These are phyloP conservation scores for Pheucticus melanocephalus DNA, from an alignment of 2,113 vertebrate genomes.

Conservation along the genomic window DNA sequence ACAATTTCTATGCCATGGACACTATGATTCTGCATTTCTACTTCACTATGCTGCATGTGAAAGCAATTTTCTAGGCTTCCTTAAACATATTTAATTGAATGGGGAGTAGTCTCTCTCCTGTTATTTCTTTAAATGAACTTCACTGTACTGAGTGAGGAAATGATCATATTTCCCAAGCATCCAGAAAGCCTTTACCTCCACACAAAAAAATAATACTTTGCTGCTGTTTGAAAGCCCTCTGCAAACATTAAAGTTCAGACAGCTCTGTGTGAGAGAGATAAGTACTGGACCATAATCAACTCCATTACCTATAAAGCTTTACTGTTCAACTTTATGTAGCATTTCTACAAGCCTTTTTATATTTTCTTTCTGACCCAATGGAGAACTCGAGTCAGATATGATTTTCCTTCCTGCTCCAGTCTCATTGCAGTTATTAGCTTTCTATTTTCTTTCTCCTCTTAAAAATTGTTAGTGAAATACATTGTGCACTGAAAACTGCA, in stretches of 20 bases:
- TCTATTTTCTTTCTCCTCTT: neutral
- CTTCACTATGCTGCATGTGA: neutral
- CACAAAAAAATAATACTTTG: neutral
- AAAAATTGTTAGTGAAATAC: neutral
- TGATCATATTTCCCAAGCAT: neutral
- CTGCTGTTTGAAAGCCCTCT: neutral
- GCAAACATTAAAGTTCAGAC: constrained; percentile 2
- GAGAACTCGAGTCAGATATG: neutral
- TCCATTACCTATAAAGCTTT: neutral
- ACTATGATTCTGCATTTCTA: neutral
- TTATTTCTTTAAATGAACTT: neutral
- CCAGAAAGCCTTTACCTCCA: neutral
- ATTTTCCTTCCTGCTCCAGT: neutral
- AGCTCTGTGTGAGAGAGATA: neutral
- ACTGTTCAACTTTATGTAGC: neutral
- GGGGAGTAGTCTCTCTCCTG: neutral
- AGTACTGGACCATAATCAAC: constrained; percentile 2
- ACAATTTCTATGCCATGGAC: neutral
- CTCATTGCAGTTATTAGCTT: neutral
- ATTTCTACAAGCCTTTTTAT: neutral
- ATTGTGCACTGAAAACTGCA: neutral
- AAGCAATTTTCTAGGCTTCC: neutral
- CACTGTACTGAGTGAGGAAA: neutral
- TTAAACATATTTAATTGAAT: neutral
- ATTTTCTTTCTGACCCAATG: neutral